phyloP scores from a whole-genome alignment of 2,888 invertebrate genomes.

The Odontocerum albicorne region DNA sequence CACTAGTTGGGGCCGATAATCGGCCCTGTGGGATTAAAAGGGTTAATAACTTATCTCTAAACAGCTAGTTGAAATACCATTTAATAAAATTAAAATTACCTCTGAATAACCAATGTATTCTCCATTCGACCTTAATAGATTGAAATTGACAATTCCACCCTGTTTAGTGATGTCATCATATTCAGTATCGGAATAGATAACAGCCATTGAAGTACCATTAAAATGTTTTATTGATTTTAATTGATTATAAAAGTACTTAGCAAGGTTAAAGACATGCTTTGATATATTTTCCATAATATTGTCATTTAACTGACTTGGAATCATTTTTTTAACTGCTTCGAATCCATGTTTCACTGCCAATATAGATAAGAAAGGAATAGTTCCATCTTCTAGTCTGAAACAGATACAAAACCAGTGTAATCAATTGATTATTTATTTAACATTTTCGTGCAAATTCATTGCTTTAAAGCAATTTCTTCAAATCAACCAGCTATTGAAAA shows the following conservation, averaged over 20 bases:
- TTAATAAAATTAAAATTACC: no score
- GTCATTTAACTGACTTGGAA: conserved; percentile 54
- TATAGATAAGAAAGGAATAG: conserved; percentile 84
- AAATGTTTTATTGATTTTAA: conserved; percentile 66
- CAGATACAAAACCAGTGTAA: no score
- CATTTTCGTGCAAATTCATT: no score
- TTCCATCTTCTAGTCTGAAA: conserved; percentile 92
- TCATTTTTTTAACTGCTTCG: conserved; percentile 66
- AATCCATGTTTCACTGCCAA: conserved; percentile 82
- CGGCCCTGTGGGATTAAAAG: no score
- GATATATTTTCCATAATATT: conserved; percentile 66
- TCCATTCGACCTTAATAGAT: conserved; percentile 75
- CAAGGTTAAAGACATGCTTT: conserved; percentile 73
- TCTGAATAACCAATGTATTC: conserved; percentile 86
- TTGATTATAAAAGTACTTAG: conserved; percentile 69
- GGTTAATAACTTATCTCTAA: no score
- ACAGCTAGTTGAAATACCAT: no score
- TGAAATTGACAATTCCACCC: conserved; percentile 89
- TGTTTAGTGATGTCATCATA: conserved; percentile 66
- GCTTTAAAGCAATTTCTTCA: no score
- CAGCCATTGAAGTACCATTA: conserved; percentile 69
- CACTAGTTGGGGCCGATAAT: no score
- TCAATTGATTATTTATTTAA: no score
- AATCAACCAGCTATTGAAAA: no score
- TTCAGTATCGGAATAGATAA: conserved; percentile 73